These are phyloP conservation scores for Hylyphantes graminicola DNA, from an alignment of 1,140 invertebrate genomes.

Conservation along the genomic window DNA sequence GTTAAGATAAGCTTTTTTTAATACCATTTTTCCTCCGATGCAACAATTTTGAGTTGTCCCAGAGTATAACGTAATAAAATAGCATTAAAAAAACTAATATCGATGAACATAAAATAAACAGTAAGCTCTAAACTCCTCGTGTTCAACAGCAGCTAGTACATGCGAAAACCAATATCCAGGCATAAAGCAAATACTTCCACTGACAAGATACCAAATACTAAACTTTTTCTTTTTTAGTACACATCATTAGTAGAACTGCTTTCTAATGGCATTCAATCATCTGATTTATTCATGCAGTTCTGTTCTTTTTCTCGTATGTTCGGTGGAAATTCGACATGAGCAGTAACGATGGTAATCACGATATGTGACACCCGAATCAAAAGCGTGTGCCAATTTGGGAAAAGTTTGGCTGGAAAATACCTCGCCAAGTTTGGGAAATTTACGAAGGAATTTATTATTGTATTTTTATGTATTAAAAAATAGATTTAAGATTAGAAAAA, in stretches of 20 bases:
- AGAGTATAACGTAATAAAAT: no score
- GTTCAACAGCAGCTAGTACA: background rate
- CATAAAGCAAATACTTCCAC: background rate
- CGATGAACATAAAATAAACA: no score
- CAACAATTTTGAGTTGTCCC: no score
- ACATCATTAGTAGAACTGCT: background rate
- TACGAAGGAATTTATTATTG: background rate
- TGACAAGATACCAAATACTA: no score
- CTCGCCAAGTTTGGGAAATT: constrained; percentile 9
- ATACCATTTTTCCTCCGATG: no score
- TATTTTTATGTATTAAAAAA: background rate
- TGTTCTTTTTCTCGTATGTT: constrained; percentile 27
- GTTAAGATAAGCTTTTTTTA: no score
- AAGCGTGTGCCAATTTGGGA: background rate
- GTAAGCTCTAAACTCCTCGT: background rate
- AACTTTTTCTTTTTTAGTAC: background rate
- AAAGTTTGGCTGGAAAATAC: background rate
- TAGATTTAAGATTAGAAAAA: background rate
- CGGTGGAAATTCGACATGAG: constrained; percentile 21
- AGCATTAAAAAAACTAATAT: no score
- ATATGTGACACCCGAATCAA: constrained; percentile 28
- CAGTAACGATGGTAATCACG: constrained; percentile 52
- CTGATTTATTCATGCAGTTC: constrained; percentile 53
- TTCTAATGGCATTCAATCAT: constrained; percentile 58
- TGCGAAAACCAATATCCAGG: background rate